Conservation (phyloP, 2,113 vertebrate species). For the Ciconia maguari region DNA sequence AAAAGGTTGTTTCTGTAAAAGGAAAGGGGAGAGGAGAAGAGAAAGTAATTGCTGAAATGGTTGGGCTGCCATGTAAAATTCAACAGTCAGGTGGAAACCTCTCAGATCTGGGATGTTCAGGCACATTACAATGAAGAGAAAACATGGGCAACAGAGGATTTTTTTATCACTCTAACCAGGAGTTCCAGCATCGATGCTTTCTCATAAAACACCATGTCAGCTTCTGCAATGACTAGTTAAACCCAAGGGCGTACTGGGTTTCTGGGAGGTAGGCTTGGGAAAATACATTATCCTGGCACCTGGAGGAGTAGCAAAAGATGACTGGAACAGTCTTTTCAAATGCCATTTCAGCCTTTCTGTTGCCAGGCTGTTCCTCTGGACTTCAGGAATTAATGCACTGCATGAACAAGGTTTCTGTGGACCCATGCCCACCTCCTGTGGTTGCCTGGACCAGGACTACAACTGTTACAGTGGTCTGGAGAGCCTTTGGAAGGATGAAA, state of each 20-base stretch:
- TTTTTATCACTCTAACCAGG: background rate
- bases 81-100: background rate
- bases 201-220: background rate
- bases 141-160: background rate
- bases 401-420: background rate
- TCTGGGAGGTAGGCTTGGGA: background rate
- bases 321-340: background rate
- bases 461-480: background rate
- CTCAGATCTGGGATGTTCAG: background rate
- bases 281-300: background rate
- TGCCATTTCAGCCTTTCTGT: background rate
- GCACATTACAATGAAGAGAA: accelerated
- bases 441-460: background rate
- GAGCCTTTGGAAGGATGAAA: background rate
- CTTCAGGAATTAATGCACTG: background rate
- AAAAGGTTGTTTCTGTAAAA: background rate
- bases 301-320: background rate
- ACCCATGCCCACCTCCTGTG: background rate
- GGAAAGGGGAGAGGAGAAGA: background rate
- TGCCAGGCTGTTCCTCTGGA: background rate
- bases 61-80: background rate
- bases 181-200: background rate
- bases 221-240: background rate
- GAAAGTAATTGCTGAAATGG: background rate
- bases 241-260: background rate